Base-by-base conservation (phyloP, 2,113 vertebrate species). In the Equus przewalskii region DNA sequence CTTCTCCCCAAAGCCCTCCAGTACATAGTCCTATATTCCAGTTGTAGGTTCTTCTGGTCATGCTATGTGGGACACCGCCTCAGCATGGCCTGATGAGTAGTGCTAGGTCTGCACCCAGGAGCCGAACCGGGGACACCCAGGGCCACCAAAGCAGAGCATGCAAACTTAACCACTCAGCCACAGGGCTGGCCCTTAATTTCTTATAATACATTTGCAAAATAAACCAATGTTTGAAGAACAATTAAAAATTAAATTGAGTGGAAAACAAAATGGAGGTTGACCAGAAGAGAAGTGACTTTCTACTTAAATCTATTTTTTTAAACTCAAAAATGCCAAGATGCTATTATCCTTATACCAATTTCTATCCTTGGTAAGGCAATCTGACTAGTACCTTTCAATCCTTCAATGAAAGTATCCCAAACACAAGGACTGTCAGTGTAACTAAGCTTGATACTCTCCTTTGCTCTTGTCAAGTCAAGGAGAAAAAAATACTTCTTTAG, bases 401-500 rank as follows among this genome's bases (percentile, higher is more conserved):
- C 99, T 96, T 99, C 92, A 0, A 99, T 98, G 96, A 99, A 99
- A 10, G 99, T 99, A 93, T 98, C 98, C 99, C 99, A 99, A 67
- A 99, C 98, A 7, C 96, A 89, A 9, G 99, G 98, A 30, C 96
- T 98, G 94, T 98, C 92, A 78, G 95, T 60, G 69, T 99, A 98
- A 41, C 98, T 98, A 90, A 99, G 98, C 97, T 99, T 98, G 98
- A 99, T 99, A 98, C 99, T 99, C 33, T 98, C 99, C 85, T 99
- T 99, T 49, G 99, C 87, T 56, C 99, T 99, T 97, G 99, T 99
- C 83, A 99, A 98, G 96, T 99, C 99, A 98, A 99, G 96, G 92
- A 99, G 99, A 75, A 99, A 99, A 98, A 99, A 99, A 98, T 99
- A 99, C 64, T 97, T 99, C 28, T 81, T 98, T 83, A 99, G 98